phyloP scores from a whole-genome alignment of 2,888 invertebrate species.

The Hipparchia semele region DNA sequence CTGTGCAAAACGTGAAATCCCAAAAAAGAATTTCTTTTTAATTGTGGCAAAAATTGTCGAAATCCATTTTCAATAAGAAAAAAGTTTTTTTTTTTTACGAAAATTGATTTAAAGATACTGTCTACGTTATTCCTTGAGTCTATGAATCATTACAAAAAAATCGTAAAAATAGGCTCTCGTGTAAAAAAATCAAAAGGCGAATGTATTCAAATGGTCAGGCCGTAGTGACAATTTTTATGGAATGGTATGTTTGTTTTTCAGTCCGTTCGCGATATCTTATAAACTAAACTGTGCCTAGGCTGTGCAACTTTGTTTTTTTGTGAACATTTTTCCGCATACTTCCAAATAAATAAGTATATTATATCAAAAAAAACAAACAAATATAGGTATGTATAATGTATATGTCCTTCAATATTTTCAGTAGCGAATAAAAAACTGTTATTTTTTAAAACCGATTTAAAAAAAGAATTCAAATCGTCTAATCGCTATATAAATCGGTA shows the following conservation, averaged over 20 bases:
- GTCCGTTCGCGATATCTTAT: conserved; percentile 44
- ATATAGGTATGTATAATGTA: too few species aligned
- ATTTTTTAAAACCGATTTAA: not conserved
- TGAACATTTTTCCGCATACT: not conserved
- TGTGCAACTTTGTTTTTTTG: not conserved
- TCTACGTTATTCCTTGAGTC: not conserved
- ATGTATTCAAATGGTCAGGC: conserved; percentile 13
- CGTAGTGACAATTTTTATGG: conserved; percentile 7
- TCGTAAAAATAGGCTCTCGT: not conserved
- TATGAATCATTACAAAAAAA: not conserved
- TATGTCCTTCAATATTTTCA: not conserved
- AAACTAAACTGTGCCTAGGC: conserved; percentile 28
- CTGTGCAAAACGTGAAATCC: conserved; percentile 11
- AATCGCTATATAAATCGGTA: not conserved
- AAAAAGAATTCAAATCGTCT: not conserved
- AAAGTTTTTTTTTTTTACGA: not conserved
- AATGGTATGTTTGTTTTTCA: conserved; percentile 28
- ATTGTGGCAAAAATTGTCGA: conserved; percentile 1
- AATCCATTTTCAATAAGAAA: not conserved
- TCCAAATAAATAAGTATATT: not conserved
- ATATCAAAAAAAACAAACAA: too few species aligned
- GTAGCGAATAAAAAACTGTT: not conserved
- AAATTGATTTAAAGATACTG: not conserved
- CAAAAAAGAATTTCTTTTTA: conserved; percentile 20
- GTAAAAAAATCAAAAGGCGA: conserved; percentile 8